A percentile compares a stretch with the other conserved stretches of the same genome.
These are phyloP conservation scores for Chauna torquata DNA, from an alignment of 2,113 vertebrate species.

Conservation along the genomic window DNA sequence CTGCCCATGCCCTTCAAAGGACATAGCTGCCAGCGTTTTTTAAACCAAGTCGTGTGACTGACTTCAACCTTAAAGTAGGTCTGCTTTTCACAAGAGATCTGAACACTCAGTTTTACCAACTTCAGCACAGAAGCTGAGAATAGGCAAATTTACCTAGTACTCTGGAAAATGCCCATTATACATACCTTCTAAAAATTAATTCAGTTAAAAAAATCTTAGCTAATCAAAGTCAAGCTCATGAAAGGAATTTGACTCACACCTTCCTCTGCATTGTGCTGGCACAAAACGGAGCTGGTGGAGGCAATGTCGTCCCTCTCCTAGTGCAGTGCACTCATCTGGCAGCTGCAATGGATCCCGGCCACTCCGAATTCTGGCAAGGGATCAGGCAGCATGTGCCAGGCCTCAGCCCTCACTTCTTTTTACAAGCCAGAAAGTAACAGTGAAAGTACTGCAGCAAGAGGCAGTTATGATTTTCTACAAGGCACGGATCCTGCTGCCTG, in stretches of 20 bases:
- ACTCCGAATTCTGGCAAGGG: background rate
- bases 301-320: background rate
- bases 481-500: background rate
- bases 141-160: background rate
- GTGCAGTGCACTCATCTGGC: background rate
- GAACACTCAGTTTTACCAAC: background rate
- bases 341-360: slow-evolving; percentile 16
- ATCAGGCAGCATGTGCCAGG: slow-evolving; percentile 8
- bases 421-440: background rate
- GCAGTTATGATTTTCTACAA: background rate
- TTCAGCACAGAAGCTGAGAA: background rate
- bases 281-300: background rate
- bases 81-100: background rate
- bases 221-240: slow-evolving; percentile 9
- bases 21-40: background rate
- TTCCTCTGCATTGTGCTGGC: slow-evolving; percentile 11
- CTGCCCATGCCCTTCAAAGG: background rate
- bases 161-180: background rate
- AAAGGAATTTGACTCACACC: background rate
- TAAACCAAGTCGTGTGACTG: background rate
- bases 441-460: background rate
- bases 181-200: background rate
- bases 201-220: background rate
- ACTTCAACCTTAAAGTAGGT: background rate
- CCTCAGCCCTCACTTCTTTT: background rate